A percentile compares a stretch with the other conserved stretches of the same genome.
Conservation (phyloP, 2,888 invertebrate genomes). For the Graphium colonna region DNA sequence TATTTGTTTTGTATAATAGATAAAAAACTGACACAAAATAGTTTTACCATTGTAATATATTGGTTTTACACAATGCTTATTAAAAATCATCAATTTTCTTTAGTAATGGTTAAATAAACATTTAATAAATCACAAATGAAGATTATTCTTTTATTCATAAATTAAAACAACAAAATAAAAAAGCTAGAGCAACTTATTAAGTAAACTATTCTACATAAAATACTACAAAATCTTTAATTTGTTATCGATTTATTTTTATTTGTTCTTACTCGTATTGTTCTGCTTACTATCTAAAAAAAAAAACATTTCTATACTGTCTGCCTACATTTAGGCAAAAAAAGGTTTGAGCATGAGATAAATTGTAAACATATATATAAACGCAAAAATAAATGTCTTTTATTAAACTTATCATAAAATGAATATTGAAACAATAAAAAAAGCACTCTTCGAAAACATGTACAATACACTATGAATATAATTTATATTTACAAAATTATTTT, state of each 20-base stretch:
- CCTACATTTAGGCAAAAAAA: constrained; percentile 8
- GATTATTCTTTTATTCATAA: too few relatives aligned
- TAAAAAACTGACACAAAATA: too few relatives aligned
- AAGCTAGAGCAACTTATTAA: too few relatives aligned
- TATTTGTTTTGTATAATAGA: too few relatives aligned
- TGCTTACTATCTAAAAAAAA: background rate
- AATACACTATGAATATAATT: background rate
- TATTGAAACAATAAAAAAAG: background rate
- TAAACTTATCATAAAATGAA: background rate
- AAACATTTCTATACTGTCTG: background rate
- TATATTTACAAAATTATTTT: constrained; percentile 10
- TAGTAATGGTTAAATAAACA: background rate
- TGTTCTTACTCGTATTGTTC: background rate
- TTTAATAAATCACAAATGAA: background rate
- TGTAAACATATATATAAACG: constrained; percentile 8
- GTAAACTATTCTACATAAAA: background rate
- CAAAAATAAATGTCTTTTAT: constrained; percentile 19
- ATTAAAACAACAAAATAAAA: too few relatives aligned
- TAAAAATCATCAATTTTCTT: too few relatives aligned
- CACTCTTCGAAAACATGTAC: background rate
- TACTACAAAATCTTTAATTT: background rate
- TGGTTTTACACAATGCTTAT: too few relatives aligned
- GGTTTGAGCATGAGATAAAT: constrained; percentile 15
- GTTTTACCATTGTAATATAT: too few relatives aligned
- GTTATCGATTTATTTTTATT: background rate